A percentile compares a stretch with the other conserved stretches of the same genome.
These are phyloP conservation scores for Ceratina calcarata DNA, from an alignment of 1,140 invertebrate genomes.

Conservation along the genomic window DNA sequence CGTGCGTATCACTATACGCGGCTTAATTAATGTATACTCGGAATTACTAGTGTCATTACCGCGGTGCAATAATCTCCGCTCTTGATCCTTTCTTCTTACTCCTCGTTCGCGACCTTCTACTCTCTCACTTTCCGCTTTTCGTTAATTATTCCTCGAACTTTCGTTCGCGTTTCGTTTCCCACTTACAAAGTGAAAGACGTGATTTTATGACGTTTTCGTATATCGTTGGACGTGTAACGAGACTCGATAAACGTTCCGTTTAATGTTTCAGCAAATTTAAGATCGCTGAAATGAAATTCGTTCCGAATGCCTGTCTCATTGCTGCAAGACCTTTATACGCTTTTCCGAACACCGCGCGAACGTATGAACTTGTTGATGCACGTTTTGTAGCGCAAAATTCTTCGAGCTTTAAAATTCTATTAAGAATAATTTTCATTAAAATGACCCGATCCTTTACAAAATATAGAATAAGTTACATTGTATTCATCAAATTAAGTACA, in stretches of 20 bases:
- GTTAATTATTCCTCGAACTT: constrained; percentile 35
- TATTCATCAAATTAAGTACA: no score
- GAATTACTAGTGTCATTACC: constrained; percentile 9
- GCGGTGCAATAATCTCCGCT: background rate
- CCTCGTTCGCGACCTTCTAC: background rate
- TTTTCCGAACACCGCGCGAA: background rate
- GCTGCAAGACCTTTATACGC: no score
- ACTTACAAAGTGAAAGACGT: background rate
- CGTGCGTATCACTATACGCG: background rate
- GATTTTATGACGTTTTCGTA: no score
- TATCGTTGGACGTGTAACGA: background rate
- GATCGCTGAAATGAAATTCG: background rate
- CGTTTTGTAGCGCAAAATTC: background rate
- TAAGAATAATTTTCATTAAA: no score
- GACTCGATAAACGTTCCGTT: constrained; percentile 7
- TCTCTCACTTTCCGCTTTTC: constrained; percentile 15
- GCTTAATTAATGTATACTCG: background rate
- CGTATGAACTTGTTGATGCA: background rate
- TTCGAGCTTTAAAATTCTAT: background rate
- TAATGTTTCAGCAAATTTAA: background rate
- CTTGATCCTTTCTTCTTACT: background rate
- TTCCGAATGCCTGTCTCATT: background rate
- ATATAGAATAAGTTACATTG: no score
- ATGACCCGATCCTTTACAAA: no score
- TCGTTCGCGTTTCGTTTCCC: background rate